Base-by-base conservation (phyloP, 2,888 invertebrate genomes). In the Galeruca laticollis region DNA sequence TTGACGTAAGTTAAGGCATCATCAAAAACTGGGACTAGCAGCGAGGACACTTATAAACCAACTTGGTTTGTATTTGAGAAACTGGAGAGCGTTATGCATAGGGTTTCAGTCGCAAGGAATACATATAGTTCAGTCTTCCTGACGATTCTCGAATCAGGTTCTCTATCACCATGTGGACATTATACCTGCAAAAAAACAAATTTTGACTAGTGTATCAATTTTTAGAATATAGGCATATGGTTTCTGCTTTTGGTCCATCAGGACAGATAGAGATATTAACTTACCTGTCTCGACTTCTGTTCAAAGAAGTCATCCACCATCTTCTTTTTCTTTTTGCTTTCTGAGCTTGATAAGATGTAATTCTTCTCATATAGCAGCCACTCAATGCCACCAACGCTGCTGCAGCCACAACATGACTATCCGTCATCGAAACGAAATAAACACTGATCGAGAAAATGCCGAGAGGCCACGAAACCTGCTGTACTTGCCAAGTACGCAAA, bases 71-170 rank as follows among this genome's bases (percentile, higher is more conserved):
- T 51, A n/a, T 62, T 51, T 9, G 52, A 62, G 2, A 18, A 10
- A 26, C 31, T 62, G 51, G 15, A 49, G 10, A n/a, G 51, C 51
- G 49, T 62, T 51, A 15, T 62, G 51, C 57, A 64, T 37, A 37
- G 56, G 1, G 40, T 64, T 64, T 64, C 20, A 56, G 21, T 49
- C 9, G 15, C 62, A 15, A 62, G 26, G 33, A 15, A 51, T 33
- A 62, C 62, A 33, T 18, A 26, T 33, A 33, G 33, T 62, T 62
- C 51, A 51, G 51, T n/a, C n/a, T n/a, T 57, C 57, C 57, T 15
- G 57, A 2, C 35, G 57, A 33, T 57, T 57, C 2, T 57, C 57
- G 57, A 57, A 57, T 57, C 33, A 57, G 1, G 57, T 57, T 5
- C 31, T 31, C 4, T 57, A 57, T 57, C 2, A 57, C 33, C 26